Evolutionary conservation across 2,797 vertebrate species (phyloP).

Genomic region (Gymnoscopelus microlampas): DNA sequence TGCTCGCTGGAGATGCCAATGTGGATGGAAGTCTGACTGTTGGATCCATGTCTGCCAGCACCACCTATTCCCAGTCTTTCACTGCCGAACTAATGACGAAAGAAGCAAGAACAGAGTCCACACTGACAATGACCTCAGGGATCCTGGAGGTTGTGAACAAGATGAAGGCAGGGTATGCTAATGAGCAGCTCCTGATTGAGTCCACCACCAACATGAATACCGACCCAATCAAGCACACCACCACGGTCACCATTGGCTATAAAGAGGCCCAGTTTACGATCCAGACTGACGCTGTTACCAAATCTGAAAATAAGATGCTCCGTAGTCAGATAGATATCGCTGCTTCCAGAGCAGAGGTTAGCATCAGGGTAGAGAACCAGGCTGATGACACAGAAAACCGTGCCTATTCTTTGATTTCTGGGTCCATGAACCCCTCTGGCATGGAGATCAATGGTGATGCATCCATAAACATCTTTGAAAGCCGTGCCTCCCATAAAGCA

Average conservation of each 20-base stretch:
- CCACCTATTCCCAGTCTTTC: slow-evolving; percentile 76
- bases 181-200: slow-evolving; percentile 75
- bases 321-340: slow-evolving; percentile 84
- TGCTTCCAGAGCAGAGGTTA: slow-evolving; percentile 76
- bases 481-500: slow-evolving; percentile 87
- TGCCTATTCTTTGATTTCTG: slow-evolving; percentile 82
- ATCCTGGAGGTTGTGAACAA: slow-evolving; percentile 83
- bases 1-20: slow-evolving; percentile 78
- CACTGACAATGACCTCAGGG: slow-evolving; percentile 83
- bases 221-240: slow-evolving; percentile 83
- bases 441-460: slow-evolving; percentile 89
- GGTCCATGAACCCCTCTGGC: slow-evolving; percentile 83
- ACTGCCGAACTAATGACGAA: slow-evolving; percentile 73
- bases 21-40: slow-evolving; percentile 80
- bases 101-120: slow-evolving; percentile 81
- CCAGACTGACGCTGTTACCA: slow-evolving; percentile 86
- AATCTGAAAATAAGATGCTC: slow-evolving; percentile 73
- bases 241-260: slow-evolving; percentile 78
- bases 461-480: slow-evolving; percentile 81
- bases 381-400: slow-evolving; percentile 80
- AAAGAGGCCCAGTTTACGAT: slow-evolving; percentile 85
- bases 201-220: slow-evolving; percentile 85
- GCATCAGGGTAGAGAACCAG: slow-evolving; percentile 85
- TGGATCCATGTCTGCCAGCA: slow-evolving; percentile 80
- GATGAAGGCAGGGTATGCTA: slow-evolving; percentile 78